Base-by-base conservation (phyloP, 92 coral and sea anemone genomes). In the Phenganax stokvisi region DNA sequence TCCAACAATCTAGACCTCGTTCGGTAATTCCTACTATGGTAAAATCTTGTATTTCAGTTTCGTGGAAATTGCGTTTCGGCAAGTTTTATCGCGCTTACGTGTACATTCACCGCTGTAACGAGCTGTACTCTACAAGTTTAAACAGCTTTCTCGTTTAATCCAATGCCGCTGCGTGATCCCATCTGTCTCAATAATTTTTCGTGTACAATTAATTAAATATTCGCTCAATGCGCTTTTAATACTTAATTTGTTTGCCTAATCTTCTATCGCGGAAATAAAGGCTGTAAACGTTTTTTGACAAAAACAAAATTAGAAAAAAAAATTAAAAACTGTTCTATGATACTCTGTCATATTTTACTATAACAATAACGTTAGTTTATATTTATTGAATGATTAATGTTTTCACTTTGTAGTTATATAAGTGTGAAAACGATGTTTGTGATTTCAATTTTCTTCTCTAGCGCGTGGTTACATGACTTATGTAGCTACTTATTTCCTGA, bases 161-260 rank as follows among this genome's bases (percentile, higher is more conserved):
- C 13, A 17, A 74, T 74, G n/a, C 79, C 79, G 57, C 30, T 27
- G 56, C 44, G 3, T 8, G 25, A 52, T 3, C 16, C n/a, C 79
- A 74, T 74, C 31, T 74, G 79, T 54, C 44, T 62, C 51, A 74
- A 51, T 51, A 74, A 56, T 53, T 53, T 74, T 13, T 57, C 58
- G 12, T 52, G 44, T 15, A 74, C 54, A 74, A 74, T 74, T 74
- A 74, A 74, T 74, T 74, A 56, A 54, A 72, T 9, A 74, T 74
- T 54, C 79, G 56, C 44, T 2, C 13, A 66, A 66, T 74, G 37
- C 60, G 17, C 17, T 74, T 27, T 54, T 52, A 10, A 53, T 56
- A 37, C 72, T 51, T 66, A 66, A 61, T 20, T 30, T 66, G 10
- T 29, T 66, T 66, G 47, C 4, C 12, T 3, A 7, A 30, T 29